Conservation (phyloP, 2,113 vertebrate species). For the Helogale parvula region DNA sequence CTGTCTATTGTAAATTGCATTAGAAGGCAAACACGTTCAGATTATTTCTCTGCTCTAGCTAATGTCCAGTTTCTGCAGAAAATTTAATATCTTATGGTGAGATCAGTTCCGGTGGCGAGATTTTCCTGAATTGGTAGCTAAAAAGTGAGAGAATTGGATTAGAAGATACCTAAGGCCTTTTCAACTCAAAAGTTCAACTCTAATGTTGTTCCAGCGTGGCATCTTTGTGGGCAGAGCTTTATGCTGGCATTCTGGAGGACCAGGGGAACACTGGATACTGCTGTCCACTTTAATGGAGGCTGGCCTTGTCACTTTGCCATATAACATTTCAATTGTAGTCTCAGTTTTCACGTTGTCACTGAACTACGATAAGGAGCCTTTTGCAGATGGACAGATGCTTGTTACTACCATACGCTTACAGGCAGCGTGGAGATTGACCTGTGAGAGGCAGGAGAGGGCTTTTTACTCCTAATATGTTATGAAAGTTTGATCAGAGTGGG, state of each 20-base stretch:
- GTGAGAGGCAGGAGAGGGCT: constrained; percentile 81
- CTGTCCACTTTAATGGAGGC: neutral
- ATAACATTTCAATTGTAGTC: neutral
- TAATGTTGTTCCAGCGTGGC: neutral
- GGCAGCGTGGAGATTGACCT: constrained; percentile 82
- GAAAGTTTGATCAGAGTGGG: constrained; percentile 87
- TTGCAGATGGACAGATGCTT: constrained; percentile 78
- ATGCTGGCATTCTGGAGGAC: neutral
- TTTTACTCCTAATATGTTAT: constrained; percentile 83
- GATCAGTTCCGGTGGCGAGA: neutral
- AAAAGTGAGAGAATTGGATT: neutral
- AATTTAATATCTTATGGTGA: neutral
- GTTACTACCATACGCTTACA: constrained; percentile 72
- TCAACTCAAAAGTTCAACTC: neutral
- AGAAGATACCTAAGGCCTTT: neutral
- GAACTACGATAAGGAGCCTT: constrained; percentile 61
- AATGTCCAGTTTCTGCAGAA: neutral
- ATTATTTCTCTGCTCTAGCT: neutral
- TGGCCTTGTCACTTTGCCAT: neutral
- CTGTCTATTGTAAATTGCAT: neutral
- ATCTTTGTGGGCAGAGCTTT: neutral
- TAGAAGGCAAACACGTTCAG: neutral
- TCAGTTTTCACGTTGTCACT: constrained; percentile 54
- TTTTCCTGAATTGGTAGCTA: neutral
- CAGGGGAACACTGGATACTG: neutral